Conservation (phyloP, 2,888 invertebrate genomes). For the Hybos culiciformis region DNA sequence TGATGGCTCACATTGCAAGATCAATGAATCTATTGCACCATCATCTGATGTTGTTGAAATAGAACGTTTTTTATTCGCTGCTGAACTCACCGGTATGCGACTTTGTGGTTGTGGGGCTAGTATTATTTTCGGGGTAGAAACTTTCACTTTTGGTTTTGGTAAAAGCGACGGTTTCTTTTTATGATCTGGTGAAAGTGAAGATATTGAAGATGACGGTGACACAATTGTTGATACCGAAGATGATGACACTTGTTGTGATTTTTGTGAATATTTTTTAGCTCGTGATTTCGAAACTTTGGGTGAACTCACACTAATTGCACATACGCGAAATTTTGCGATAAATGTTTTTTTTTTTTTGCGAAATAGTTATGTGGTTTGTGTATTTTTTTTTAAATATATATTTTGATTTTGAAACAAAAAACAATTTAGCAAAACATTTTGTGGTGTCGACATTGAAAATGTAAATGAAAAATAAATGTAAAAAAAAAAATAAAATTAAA, state of each 20-base stretch:
- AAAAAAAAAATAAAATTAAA: no score
- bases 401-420: no score
- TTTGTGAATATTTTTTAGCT: slow-evolving; percentile 11
- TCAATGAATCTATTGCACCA: slow-evolving; percentile 14
- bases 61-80: slow-evolving; percentile 1
- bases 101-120: slow-evolving; percentile 20
- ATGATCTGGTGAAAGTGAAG: slow-evolving; percentile 10
- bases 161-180: slow-evolving; percentile 27
- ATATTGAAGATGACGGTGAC: slow-evolving; percentile 7
- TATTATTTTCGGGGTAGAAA: slow-evolving; percentile 24
- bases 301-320: slow-evolving; percentile 8
- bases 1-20: no score
- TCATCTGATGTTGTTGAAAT: slow-evolving; percentile 17
- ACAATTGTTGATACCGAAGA: slow-evolving; percentile 8
- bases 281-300: slow-evolving; percentile 12
- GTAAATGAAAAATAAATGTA: no score
- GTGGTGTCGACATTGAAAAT: no score
- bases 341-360: slow-evolving; percentile 7
- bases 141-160: slow-evolving; percentile 31
- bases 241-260: slow-evolving; percentile 9
- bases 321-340: slow-evolving; percentile 12
- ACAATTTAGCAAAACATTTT: no score
- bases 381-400: no score
- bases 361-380: no score
- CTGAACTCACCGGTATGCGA: slow-evolving; percentile 28